Evolutionary conservation across 1,140 invertebrate genomes (phyloP), one percentile per base, ranked within the genome.

Genomic region (Cardiocondyla obscurior): DNA sequence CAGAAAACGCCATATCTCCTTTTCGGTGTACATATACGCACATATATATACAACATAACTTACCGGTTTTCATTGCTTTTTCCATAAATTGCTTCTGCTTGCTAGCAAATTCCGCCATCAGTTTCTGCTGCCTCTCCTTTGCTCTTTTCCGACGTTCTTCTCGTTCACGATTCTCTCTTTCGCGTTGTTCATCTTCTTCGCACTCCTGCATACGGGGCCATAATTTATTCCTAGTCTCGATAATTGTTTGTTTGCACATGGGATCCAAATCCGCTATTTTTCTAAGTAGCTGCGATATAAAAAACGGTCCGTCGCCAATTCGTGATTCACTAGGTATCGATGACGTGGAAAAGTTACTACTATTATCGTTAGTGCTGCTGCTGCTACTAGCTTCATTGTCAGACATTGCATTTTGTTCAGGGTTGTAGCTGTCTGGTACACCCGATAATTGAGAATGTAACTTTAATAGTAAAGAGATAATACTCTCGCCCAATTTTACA

Each of bases 61-160:
- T 90, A 94, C 95, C 96, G 70, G 94, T 96, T 93, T 96, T 96
- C 96, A 96, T 97, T 3, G 96, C 96, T 84, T 97, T 96, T 90
- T 98, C 96, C 96, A 99, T 97, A 92, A 99, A 99, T 90, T 97
- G 96, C 90, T 97, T 97, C 93, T 99, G 98, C 82, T 97, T 96
- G 19, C 96, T 96, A 0, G 97, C 97, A 95, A 99, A 99, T 89
- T 99, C 97, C 44, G 96, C 96, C 97, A 99, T 98, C 62, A 99
- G 92, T 91, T 98, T 97, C 89, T 97, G 96, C 91, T 99, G 98
- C 16, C 98, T 95, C 90, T 99, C 98, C 82, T 97, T 97, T 0
- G 98, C 98, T 84, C 96, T 96, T 73, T 96, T 95, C 51, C 97
- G 95, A 64, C 98, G 96, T 90, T 97, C 97, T 86, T 97, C 97